A percentile compares a stretch with the other conserved stretches of the same genome.
Conservation (phyloP, 2,113 vertebrate species). For the Carlito syrichta region DNA sequence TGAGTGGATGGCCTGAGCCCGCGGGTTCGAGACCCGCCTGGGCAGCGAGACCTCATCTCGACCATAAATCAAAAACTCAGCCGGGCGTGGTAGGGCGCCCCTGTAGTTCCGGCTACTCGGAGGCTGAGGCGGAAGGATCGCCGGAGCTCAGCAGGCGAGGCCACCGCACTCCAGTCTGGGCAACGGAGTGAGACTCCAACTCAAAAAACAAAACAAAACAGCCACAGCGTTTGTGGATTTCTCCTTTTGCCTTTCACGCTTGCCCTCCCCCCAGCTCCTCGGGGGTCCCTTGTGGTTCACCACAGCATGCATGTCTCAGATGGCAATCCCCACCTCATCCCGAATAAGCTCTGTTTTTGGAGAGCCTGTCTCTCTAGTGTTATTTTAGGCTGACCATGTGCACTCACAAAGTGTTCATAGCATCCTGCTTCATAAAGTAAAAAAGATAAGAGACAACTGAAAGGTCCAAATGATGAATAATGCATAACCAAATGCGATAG, state of each 20-base stretch:
- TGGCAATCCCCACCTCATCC: not conserved
- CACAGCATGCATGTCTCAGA: not conserved
- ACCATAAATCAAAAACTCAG: no score
- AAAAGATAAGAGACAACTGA: not conserved
- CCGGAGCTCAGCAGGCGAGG: no score
- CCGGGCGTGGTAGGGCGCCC: no score
- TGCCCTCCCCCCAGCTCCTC: not conserved
- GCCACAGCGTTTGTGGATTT: no score
- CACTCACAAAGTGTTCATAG: not conserved
- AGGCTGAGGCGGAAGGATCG: no score
- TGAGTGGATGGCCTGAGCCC: no score
- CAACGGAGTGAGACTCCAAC: no score
- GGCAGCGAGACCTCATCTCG: no score
- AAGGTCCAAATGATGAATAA: not conserved
- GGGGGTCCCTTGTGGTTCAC: not conserved
- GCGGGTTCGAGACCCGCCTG: no score
- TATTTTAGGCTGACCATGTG: not conserved
- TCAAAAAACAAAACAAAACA: no score
- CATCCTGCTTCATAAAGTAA: not conserved
- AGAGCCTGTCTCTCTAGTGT: not conserved
- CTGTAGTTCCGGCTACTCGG: no score
- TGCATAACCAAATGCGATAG: not conserved
- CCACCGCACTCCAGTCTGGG: no score
- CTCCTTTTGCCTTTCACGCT: not conserved
- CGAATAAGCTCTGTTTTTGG: not conserved